phyloP scores from a whole-genome alignment of 2,113 vertebrate species.

The Rutilus rutilus region DNA sequence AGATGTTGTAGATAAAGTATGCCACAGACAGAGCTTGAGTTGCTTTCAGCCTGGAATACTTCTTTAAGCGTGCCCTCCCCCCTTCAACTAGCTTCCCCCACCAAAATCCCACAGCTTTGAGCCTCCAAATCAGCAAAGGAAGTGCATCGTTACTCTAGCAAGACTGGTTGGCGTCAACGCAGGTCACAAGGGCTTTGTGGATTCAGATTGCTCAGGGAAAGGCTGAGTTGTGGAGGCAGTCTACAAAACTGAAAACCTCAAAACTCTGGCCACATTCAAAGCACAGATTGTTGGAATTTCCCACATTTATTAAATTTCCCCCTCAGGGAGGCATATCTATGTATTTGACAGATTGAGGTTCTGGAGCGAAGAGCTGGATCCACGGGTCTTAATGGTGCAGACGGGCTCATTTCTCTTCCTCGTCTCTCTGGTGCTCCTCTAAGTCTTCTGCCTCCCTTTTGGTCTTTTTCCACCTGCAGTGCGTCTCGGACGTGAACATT shows the following conservation, averaged over 20 bases:
- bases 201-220: conserved; percentile 36
- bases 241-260: conserved; percentile 50
- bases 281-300: conserved; percentile 52
- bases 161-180: conserved; percentile 74
- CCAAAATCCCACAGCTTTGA: conserved; percentile 47
- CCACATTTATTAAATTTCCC: conserved; percentile 47
- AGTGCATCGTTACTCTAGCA: conserved; percentile 72
- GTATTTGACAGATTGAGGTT: conserved; percentile 18
- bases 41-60: background rate
- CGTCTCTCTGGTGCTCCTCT: background rate
- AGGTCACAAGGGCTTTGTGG: conserved; percentile 68
- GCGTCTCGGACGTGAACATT: background rate
- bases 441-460: background rate
- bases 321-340: conserved; percentile 21
- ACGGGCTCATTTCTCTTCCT: background rate
- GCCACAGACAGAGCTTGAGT: background rate
- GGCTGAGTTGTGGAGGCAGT: conserved; percentile 15
- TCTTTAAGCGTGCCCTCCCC: conserved; percentile 5
- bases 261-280: conserved; percentile 46
- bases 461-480: conserved; percentile 41
- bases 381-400: conserved; percentile 56
- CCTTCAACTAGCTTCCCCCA: conserved; percentile 21
- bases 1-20: conserved; percentile 33
- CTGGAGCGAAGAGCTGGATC: conserved; percentile 48
- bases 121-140: conserved; percentile 67